Conservation (phyloP, 2,113 vertebrate species). For the Pitta sordida region DNA sequence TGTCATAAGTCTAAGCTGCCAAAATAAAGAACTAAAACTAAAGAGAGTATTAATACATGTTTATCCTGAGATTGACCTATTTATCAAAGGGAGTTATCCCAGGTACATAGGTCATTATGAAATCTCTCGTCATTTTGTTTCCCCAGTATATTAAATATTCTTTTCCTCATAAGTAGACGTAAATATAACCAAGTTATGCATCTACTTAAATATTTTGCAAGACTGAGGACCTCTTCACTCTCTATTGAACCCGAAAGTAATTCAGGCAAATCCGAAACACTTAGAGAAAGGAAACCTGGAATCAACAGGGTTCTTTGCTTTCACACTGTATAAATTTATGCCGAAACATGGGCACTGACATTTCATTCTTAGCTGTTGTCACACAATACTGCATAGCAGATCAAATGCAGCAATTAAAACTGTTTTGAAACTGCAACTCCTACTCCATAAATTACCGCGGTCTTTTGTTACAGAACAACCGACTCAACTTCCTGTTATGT, state of each 20-base stretch:
- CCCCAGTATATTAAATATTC: neutral
- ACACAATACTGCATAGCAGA: conserved; percentile 40
- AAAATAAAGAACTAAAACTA: neutral
- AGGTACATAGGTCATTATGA: neutral
- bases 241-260: neutral
- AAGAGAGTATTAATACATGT: neutral
- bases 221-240: neutral
- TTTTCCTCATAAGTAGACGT: neutral
- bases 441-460: conserved; percentile 29
- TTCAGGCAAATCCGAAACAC: neutral
- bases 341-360: neutral
- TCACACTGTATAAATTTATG: conserved; percentile 27
- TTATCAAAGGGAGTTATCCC: neutral
- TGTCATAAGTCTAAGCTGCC: neutral
- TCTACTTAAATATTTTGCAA: neutral
- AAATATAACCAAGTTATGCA: neutral
- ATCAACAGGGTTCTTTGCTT: conserved; percentile 26
- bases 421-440: conserved; percentile 48
- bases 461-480: conserved; percentile 58
- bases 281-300: conserved; percentile 18
- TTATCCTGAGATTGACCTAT: neutral
- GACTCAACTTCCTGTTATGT: conserved; percentile 61
- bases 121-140: neutral
- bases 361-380: conserved; percentile 53
- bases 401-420: conserved; percentile 50